Evolutionary conservation across 2,888 invertebrate genomes (phyloP), one percentile per base, ranked within the genome.

Genomic region (Craniophora ligustri): DNA sequence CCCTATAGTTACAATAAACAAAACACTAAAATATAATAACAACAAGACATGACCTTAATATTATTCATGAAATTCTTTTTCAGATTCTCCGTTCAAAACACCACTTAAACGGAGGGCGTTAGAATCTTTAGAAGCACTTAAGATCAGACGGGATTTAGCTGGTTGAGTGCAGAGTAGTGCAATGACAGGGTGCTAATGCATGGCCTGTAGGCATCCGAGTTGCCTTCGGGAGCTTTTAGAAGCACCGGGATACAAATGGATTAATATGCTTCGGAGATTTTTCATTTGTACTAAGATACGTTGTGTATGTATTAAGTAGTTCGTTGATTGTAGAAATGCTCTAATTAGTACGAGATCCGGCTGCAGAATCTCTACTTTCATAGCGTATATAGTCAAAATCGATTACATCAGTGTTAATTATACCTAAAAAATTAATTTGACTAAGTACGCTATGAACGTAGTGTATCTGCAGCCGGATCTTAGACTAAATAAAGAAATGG

Each of bases 181-280:
- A 57, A 18, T 28, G 28, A 32, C 36, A 41, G 41, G 32, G 18
- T n/a, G 14, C 26, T 65, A 60, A 60, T 65, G 60, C 31, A 46
- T n/a, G 36, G 28, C 41, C 41, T 41, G 8, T 16, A 14, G 59
- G 21, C 28, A 32, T 23, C 14, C 10, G 14, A 4, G 11, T 34
- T 10, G 8, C 19, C n/a, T 13, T 23, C n/a, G 30, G 19, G 26
- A 44, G 39, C 39, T 44, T 51, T 62, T 34, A 34, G 18, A 34
- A 31, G 19, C 14, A 36, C 34, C 3, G 5, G 19, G 18, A 34
- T 35, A 36, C 15, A 15, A 19, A 15, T n/a, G 15, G n/a, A 11
- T 31, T 35, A 6, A n/a, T 19, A n/a, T 13, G n/a, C 6, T 62
- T 13, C 31, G 23, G 5, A n/a, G n/a, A 8, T 21, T 21, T 21